Percentiles rank a stretch among this genome's conserved stretches.
Evolutionary conservation across 1,140 invertebrate species (phyloP).

Genomic region (Drosophila obscura): DNA sequence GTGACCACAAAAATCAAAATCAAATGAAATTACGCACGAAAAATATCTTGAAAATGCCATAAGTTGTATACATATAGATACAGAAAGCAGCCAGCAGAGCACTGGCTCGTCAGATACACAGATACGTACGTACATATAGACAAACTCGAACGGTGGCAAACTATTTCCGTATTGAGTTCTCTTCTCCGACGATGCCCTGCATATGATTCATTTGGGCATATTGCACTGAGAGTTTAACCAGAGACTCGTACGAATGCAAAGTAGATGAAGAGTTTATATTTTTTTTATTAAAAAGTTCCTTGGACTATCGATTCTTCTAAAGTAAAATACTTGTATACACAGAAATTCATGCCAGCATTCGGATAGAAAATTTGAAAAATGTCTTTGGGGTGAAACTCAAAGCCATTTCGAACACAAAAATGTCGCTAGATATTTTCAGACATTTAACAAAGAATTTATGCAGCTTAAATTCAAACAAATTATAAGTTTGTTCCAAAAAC

Average conservation of each 20-base stretch:
- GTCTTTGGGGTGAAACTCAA: constrained; percentile 16
- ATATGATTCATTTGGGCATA: constrained; percentile 61
- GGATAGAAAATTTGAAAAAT: constrained; percentile 19
- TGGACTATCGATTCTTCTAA: no score
- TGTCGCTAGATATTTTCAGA: constrained; percentile 32
- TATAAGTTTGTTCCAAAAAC: constrained; percentile 50
- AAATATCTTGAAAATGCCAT: constrained; percentile 81
- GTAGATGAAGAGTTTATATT: constrained; percentile 2
- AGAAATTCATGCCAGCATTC: constrained; percentile 2
- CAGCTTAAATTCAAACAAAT: constrained; percentile 49
- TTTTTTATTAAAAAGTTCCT: background rate
- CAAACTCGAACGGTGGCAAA: constrained; percentile 44
- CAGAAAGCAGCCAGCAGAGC: constrained; percentile 14
- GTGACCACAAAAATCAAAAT: constrained; percentile 50
- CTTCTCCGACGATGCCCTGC: constrained; percentile 61
- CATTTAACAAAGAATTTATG: constrained; percentile 36
- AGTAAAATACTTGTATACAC: constrained; percentile 5
- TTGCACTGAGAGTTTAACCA: constrained; percentile 16
- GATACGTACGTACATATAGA: constrained; percentile 22
- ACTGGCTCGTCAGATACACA: constrained; percentile 37
- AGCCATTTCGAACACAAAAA: constrained; percentile 18
- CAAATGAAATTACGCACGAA: constrained; percentile 80
- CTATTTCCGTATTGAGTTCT: constrained; percentile 67
- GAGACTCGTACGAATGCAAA: background rate
- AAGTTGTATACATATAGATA: constrained; percentile 53